Base-by-base conservation (phyloP, 2,888 invertebrate species). In the Eupithecia pulchellata region DNA sequence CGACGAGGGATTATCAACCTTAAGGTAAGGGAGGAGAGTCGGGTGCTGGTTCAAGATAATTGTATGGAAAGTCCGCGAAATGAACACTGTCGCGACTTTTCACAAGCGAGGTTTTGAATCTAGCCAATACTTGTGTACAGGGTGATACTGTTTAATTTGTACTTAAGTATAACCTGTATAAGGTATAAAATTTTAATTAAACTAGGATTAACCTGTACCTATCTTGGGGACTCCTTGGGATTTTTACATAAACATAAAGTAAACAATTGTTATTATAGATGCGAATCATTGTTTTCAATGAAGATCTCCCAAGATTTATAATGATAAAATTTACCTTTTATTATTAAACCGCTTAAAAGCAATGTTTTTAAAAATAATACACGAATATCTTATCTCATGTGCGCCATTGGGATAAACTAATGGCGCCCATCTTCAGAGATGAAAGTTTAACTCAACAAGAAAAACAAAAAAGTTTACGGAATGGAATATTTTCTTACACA, bases 41-140 rank as follows among this genome's bases (percentile, higher is more conserved):
- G 63, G 55, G 42, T 79, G 75, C 82, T 17, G 66, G 55, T 0
- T 63, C 29, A 3, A 39, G 36, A 71, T 74, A 75, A 71, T 72
- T 77, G 75, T 61, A 78, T 79, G 82, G 84, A 82, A 85, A 80
- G 88, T 89, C 86, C 86, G 83, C 86, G 83, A 92, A 92, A 91
- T 91, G 92, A 92, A 90, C 92, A 90, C 87, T 90, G 91, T 90
- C 86, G 91, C 89, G 89, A 89, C 85, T 90, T 91, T 89, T 89
- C 90, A 84, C 84, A 82, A 81, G 84, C 82, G 78, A 81, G 87
- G 89, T 88, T 89, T 91, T 91, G 86, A 87, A 91, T 91, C 90
- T 90, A 88, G 89, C 91, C 92, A 91, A 92, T 92, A 92, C 84
- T 83, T 86, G 77, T 77, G 72, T 87, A 92, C 83, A 88, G 91